Evolutionary conservation across 2,888 invertebrate species (phyloP), one percentile per base, ranked within the genome.

Genomic region (Luffia ferchaultella): DNA sequence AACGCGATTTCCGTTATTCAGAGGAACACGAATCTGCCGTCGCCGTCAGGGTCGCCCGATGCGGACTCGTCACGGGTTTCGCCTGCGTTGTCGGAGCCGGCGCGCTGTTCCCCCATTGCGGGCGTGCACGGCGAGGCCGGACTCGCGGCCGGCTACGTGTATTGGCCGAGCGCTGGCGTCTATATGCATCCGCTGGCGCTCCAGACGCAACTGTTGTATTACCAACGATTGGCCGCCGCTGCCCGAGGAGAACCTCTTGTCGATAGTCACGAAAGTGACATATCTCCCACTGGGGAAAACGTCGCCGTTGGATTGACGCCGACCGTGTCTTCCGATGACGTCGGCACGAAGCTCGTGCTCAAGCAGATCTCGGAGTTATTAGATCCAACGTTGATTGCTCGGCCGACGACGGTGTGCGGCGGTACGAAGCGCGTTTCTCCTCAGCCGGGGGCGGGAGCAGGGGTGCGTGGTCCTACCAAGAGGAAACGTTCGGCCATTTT

Each of bases 401-500:
- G 63, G 55, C 85, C 67, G 57, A 79, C 62, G 56, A 70, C 64
- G 42, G 83, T 65, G 56, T 73, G 62, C 54, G 58, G 53, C 40
- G 87, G 73, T 70, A 79, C 61, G 84, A 88, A 76, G 65, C 70
- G 69, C 61, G 69, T 65, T 59, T 76, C 69, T 42, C 83, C 64
- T 50, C 86, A 76, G 54, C 72, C 67, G 49, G 68, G 57, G 57
- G 69, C 40, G 68, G 30, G 30, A 30, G 68, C 42, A 67, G 30
- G 30, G 5, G 59, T 53, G 0, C 76, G 68, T 59, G 83, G 64
- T 7, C 79, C 68, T 0, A 88, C 89, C 1, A 92, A 93, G 64
- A 76, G 92, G 48, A 93, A 94, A 63, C 86, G 94, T 0, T 92
- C 93, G 0, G 93, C 93, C 0, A 93, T 93, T 57, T 93, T 93